Conservation (phyloP, 1,140 invertebrate species). For the Tetragonula clypearis region DNA sequence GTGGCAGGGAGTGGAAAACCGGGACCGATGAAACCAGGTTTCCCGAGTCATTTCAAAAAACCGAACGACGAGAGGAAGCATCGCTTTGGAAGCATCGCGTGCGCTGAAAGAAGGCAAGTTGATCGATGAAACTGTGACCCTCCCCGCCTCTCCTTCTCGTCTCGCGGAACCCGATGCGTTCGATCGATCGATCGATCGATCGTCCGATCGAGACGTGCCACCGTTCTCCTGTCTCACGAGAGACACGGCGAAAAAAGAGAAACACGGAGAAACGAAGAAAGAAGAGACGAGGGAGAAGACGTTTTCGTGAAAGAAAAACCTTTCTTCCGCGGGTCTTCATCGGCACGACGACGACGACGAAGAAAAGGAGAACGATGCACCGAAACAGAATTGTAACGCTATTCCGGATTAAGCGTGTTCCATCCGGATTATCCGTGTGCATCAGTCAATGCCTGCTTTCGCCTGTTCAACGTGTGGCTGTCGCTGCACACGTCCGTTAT, state of each 20-base stretch:
- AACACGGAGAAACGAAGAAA: no score
- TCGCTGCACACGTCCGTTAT: neutral
- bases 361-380: neutral
- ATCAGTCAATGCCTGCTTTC: slow-evolving; percentile 26
- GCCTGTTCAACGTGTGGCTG: slow-evolving; percentile 25
- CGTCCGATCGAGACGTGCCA: slow-evolving; percentile 5
- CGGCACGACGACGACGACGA: no score
- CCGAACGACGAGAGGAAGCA: neutral
- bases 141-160: slow-evolving; percentile 56
- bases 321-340: neutral
- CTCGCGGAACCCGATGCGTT: slow-evolving; percentile 62
- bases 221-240: no score
- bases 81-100: neutral
- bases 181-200: slow-evolving; percentile 68
- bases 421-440: slow-evolving; percentile 20
- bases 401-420: slow-evolving; percentile 29
- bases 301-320: neutral
- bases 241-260: neutral
- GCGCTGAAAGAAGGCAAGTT: slow-evolving; percentile 40
- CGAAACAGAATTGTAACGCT: neutral
- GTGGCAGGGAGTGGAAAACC: neutral
- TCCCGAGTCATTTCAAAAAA: neutral
- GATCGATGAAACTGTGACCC: slow-evolving; percentile 66
- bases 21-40: neutral
- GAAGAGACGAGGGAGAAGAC: neutral